Evolutionary conservation across 2,113 vertebrate genomes (phyloP), one percentile per base, ranked within the genome.

Genomic region (Struthidea cinerea): DNA sequence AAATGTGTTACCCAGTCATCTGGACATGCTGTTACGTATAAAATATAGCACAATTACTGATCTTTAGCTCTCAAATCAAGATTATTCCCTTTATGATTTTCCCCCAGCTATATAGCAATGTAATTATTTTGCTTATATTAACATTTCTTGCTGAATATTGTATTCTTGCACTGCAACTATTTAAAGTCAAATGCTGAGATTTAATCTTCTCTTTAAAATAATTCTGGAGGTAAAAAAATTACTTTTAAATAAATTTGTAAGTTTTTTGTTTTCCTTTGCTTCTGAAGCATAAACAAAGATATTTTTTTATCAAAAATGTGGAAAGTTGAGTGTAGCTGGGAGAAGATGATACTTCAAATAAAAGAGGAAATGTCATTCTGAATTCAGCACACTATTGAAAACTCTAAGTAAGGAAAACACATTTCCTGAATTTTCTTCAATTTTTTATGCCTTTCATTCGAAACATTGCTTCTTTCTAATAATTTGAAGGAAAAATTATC

Each of bases 41-140:
- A 95, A 96, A 93, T 94, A 94, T 52, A 77, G 47, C 49, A 60
- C 60, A 90, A 91, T 96, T 87, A 78, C 24, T 90, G 75, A 95
- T 75, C 18, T 92, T 96, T 90, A 90, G 69, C 69, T 94, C 63
- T 93, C 46, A 95, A 89, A 89, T 96, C 91, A 92, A 82, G 49
- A 90, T 77, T 16, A 77, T 94, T 87, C 46, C 33, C 78, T 63
- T 93, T 78, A 81, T 33, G 57, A 92, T 84, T 63, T 46, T 13
- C 59, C 64, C 67, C 39, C 53, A 80, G 77, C 47, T 80, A 89
- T 68, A 70, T 19, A 73, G 50, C 37, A 68, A 42, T 4, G 5
- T 46, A 93, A 96, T 96, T 94, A 96, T 94, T 97, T 89, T 95
- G 89, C 37, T 82, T 93, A 73, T 89, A 94, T 92, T 94, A 81